These are phyloP conservation scores for Noctua janthina DNA, from an alignment of 2,888 invertebrate species.

Conservation along the genomic window DNA sequence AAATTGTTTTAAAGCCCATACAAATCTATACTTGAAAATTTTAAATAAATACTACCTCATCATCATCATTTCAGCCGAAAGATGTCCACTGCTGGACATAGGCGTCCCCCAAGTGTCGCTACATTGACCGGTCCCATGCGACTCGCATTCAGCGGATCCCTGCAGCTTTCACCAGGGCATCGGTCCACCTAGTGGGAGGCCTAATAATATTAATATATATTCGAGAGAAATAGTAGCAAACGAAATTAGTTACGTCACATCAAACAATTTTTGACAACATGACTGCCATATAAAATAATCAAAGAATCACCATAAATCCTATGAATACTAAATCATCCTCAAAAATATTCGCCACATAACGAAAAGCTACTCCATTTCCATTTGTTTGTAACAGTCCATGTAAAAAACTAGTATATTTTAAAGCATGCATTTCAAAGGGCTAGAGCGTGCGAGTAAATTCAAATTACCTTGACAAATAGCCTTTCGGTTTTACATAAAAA, in stretches of 20 bases:
- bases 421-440: constrained; percentile 66
- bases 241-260: background rate
- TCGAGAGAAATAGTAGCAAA: background rate
- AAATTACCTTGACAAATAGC: constrained; percentile 70
- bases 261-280: background rate
- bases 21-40: background rate
- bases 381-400: constrained; percentile 52
- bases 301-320: constrained; percentile 45
- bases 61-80: too few species aligned
- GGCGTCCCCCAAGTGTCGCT: too few species aligned
- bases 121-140: too few species aligned
- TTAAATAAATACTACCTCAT: too few species aligned
- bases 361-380: constrained; percentile 43
- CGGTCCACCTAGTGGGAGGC: too few species aligned
- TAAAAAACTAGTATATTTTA: constrained; percentile 63
- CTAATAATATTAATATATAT: too few species aligned
- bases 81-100: too few species aligned
- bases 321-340: constrained; percentile 49
- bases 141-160: too few species aligned
- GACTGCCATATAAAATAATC: background rate
- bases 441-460: constrained; percentile 65
- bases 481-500: constrained; percentile 69
- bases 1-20: background rate
- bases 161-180: too few species aligned
- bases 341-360: constrained; percentile 40